A percentile compares a stretch with the other conserved stretches of the same genome.
These are phyloP conservation scores for Amphipoea oculea DNA, from an alignment of 2,888 invertebrate species.

Conservation along the genomic window DNA sequence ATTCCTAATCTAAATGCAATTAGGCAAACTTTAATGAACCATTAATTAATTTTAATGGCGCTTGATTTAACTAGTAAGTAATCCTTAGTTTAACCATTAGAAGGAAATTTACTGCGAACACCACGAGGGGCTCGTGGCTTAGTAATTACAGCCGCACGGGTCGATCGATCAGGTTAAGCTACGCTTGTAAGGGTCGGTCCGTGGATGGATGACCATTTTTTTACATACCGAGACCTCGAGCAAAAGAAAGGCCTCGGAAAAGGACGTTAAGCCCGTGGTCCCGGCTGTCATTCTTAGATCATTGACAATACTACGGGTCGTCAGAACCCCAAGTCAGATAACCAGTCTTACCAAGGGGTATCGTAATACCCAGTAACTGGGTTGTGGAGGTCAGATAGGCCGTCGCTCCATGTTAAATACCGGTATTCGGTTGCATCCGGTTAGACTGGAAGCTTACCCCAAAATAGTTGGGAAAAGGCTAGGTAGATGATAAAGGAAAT, in stretches of 20 bases:
- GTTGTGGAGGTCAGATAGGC: background rate
- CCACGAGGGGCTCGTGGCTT: background rate
- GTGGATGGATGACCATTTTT: background rate
- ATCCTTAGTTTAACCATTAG: background rate
- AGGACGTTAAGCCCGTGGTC: background rate
- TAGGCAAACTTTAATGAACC: slow-evolving; percentile 26
- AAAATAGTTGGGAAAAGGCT: background rate
- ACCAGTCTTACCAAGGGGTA: background rate
- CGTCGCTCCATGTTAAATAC: too few relatives aligned
- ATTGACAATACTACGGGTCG: background rate
- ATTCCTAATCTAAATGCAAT: slow-evolving; percentile 21
- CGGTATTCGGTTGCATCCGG: background rate
- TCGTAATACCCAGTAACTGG: background rate
- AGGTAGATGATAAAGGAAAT: background rate
- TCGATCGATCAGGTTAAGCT: background rate
- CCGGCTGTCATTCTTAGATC: background rate
- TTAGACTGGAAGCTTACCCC: background rate
- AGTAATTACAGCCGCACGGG: too few relatives aligned
- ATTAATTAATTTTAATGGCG: slow-evolving; percentile 12
- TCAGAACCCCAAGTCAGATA: background rate
- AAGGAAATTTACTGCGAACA: background rate
- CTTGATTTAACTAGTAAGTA: slow-evolving; percentile 1
- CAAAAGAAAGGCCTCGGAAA: background rate
- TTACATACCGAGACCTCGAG: background rate
- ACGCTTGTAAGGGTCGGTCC: background rate